phyloP scores from a whole-genome alignment of 2,797 vertebrate genomes.

The Cirrhinus mrigala region DNA sequence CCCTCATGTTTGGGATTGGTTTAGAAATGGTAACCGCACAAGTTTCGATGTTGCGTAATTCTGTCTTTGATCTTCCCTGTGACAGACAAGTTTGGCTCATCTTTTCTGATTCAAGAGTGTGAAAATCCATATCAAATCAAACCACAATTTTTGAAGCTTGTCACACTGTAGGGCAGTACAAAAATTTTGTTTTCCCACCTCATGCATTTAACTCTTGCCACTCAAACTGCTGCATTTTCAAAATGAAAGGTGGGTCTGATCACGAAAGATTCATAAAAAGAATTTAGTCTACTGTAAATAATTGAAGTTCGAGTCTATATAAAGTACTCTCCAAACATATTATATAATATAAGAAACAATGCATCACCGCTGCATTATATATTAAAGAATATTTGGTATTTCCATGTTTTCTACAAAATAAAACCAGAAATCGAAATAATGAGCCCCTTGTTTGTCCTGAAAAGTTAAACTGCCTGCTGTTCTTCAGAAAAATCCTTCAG shows the following conservation, averaged over 20 bases:
- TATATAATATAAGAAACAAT: neutral
- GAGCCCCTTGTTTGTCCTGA: too few species aligned
- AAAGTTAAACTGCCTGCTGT: too few species aligned
- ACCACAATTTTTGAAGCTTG: neutral
- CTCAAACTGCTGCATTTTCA: too few species aligned
- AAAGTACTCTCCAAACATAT: neutral
- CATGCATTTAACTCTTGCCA: too few species aligned
- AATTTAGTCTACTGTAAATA: neutral
- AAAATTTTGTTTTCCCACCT: neutral
- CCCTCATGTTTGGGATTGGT: constrained; percentile 2
- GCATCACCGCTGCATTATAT: neutral
- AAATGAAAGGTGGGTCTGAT: neutral
- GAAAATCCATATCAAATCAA: neutral
- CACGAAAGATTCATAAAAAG: neutral
- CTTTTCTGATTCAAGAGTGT: neutral
- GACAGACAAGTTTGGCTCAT: neutral
- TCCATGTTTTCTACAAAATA: too few species aligned
- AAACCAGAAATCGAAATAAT: too few species aligned
- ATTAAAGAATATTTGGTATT: too few species aligned
- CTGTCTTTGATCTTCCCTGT: neutral
- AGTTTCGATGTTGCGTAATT: neutral
- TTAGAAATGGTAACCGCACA: neutral
- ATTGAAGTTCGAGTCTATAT: neutral
- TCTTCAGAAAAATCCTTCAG: too few species aligned
- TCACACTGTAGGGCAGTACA: neutral